phyloP scores from a whole-genome alignment of 2,113 vertebrate species.

The Oreocharis arfaki region DNA sequence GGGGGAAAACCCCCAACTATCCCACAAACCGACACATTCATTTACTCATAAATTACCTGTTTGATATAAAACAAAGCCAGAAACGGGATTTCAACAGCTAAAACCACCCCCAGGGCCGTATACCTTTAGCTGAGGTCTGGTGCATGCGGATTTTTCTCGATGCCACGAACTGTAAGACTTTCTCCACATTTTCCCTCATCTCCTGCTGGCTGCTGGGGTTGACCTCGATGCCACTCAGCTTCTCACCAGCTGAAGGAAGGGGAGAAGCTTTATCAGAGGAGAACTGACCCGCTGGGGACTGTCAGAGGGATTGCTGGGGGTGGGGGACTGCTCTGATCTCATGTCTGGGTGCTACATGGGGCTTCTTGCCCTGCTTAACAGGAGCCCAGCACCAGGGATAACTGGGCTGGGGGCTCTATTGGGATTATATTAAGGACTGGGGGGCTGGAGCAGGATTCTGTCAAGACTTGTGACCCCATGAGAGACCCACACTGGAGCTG shows the following conservation, averaged over 20 bases:
- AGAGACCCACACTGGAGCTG: neutral
- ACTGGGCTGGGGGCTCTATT: neutral
- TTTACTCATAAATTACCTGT: neutral
- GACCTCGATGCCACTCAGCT: conserved; percentile 77
- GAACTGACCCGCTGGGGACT: neutral
- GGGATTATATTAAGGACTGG: neutral
- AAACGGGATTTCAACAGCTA: neutral
- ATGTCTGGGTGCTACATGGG: neutral
- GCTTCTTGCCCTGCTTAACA: neutral
- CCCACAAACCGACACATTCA: neutral
- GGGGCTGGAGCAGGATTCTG: neutral
- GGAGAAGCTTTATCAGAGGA: neutral
- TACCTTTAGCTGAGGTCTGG: conserved; percentile 93
- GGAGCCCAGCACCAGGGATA: neutral
- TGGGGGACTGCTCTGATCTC: neutral
- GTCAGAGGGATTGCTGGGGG: neutral
- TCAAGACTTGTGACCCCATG: neutral
- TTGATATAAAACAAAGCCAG: neutral
- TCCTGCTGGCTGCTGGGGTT: conserved; percentile 84
- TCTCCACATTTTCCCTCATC: conserved; percentile 91
- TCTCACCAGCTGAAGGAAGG: conserved; percentile 83
- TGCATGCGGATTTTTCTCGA: conserved; percentile 95
- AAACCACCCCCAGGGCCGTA: neutral
- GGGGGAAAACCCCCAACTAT: rapidly evolving
- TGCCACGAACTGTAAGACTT: conserved; percentile 90